Evolutionary conservation across 2,888 invertebrate species (phyloP), one percentile per base, ranked within the genome.

Genomic region (Amphiduros pacificus): DNA sequence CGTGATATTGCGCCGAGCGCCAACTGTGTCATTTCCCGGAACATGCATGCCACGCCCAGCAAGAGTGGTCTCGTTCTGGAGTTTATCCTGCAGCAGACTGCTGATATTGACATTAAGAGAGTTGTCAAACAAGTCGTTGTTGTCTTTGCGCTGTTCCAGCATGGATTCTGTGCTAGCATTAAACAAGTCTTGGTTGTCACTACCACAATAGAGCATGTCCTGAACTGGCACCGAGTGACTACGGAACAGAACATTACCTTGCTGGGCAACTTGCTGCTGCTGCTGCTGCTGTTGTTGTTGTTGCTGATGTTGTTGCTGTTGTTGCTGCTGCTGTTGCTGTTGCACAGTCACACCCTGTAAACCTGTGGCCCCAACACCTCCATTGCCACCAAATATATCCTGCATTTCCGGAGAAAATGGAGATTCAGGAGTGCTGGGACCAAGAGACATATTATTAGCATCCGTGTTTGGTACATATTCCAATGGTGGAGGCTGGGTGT

Each of bases 351-450:
- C 48, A 22, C 53, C 53, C n/a, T n/a, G n/a, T n/a, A n/a, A n/a
- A n/a, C n/a, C n/a, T 9, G 44, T 20, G 6, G 44, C n/a, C 20
- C 44, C 44, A 44, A n/a, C 44, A n/a, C n/a, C 22, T n/a, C 4
- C 22, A 24, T 26, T 41, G 17, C 27, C 27, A 26, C 44, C 44
- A 11, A 62, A 32, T 5, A 62, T 62, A 26, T 41, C 58, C 28
- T 57, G 53, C 11, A 62, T 55, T 29, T 62, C 62, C 4, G 62
- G 62, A 24, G 62, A 62, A 49, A 62, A 62, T 2, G 62, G 62
- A 9, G 62, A 62, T 24, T 62, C 62, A 11, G 62, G 62, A 1
- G 58, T 59, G 53, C 59, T 59, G 14, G 59, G 59, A 9, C 58
- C 58, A 1, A 58, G 17, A 4, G 48, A 44, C 49, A 50, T 58